Conservation (phyloP, 1,140 invertebrate species). For the Probaryconus sp. region DNA sequence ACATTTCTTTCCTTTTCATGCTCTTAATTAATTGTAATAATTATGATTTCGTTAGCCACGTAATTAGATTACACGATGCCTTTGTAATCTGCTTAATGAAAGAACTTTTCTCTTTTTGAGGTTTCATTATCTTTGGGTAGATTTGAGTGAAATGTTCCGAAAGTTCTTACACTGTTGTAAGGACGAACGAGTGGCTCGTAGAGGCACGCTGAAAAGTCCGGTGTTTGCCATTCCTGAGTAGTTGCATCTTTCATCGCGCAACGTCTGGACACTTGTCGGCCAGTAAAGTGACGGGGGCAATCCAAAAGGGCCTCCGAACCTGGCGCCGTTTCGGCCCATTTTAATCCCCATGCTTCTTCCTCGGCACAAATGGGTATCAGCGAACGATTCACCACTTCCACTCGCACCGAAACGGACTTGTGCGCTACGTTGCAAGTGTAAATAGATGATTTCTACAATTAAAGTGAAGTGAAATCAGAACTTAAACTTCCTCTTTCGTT, state of each 20-base stretch:
- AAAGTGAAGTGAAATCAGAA: neutral
- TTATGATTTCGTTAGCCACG: neutral
- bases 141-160: constrained; percentile 47
- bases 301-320: constrained; percentile 80
- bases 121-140: constrained; percentile 39
- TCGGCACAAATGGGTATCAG: constrained; percentile 76
- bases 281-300: constrained; percentile 79
- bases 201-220: constrained; percentile 86
- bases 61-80: constrained; percentile 34
- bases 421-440: constrained; percentile 82
- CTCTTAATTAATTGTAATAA: neutral
- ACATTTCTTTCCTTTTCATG: constrained; percentile 3
- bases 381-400: constrained; percentile 81
- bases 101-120: constrained; percentile 39
- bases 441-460: constrained; percentile 80
- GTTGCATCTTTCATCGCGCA: constrained; percentile 81
- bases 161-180: constrained; percentile 81
- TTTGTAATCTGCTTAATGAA: constrained; percentile 45
- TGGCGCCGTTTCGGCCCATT: constrained; percentile 82
- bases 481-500: too few relatives aligned
- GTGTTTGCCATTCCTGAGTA: constrained; percentile 84
- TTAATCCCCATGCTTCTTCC: constrained; percentile 76
- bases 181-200: constrained; percentile 82
- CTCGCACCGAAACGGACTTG: constrained; percentile 79
- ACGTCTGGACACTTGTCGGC: constrained; percentile 77